phyloP scores from a whole-genome alignment of 2,888 invertebrate genomes.

The Nomada ruficornis region DNA sequence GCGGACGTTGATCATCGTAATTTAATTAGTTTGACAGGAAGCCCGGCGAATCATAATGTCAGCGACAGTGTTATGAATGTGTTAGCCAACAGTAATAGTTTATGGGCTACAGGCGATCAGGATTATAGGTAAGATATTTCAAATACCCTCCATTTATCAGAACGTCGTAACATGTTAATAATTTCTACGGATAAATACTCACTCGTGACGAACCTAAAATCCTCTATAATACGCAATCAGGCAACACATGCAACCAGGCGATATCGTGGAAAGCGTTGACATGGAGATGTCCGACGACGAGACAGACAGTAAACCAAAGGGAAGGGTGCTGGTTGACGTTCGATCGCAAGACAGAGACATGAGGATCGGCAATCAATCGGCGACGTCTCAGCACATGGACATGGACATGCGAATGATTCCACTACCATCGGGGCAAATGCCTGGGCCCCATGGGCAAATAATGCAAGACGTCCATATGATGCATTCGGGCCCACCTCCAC shows the following conservation, averaged over 20 bases:
- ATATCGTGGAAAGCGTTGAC: slow-evolving; percentile 92
- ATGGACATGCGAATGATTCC: slow-evolving; percentile 83
- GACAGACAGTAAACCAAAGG: slow-evolving; percentile 79
- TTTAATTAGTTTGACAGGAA: slow-evolving; percentile 92
- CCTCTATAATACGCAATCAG: slow-evolving; percentile 52
- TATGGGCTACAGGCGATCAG: slow-evolving; percentile 82
- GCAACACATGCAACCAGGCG: slow-evolving; percentile 83
- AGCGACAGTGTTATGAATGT: slow-evolving; percentile 70
- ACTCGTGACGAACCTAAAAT: slow-evolving; percentile 14
- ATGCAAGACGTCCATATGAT: slow-evolving; percentile 71
- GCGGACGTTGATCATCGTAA: slow-evolving; percentile 93
- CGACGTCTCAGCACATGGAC: slow-evolving; percentile 82
- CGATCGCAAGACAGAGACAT: slow-evolving; percentile 81
- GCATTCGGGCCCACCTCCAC: slow-evolving; percentile 74
- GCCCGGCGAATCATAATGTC: slow-evolving; percentile 85
- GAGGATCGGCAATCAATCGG: slow-evolving; percentile 68
- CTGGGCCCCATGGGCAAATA: slow-evolving; percentile 64
- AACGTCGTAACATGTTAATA: background rate
- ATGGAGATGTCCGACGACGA: slow-evolving; percentile 96
- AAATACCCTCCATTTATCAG: background rate
- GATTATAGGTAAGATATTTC: slow-evolving; percentile 80
- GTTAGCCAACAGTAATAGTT: slow-evolving; percentile 71
- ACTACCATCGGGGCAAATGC: slow-evolving; percentile 71
- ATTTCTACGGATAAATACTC: background rate
- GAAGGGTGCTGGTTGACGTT: slow-evolving; percentile 79